phyloP scores from a whole-genome alignment of 64 coral and sea anemone genomes.

The Actinia tenebrosa region DNA sequence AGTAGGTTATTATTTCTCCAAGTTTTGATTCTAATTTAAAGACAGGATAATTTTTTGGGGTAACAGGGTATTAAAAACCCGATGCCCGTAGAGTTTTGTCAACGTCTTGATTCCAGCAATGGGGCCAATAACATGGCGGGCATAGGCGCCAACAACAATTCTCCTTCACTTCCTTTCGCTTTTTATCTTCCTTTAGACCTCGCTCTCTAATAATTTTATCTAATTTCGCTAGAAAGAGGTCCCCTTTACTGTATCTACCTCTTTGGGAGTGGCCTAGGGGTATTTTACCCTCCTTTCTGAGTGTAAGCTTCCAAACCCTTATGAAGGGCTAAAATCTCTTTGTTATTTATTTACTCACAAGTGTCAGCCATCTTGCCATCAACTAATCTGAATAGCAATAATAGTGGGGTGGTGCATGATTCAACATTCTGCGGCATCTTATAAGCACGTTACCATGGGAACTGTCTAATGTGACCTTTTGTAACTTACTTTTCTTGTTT shows the following conservation, averaged over 20 bases:
- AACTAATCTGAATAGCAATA: background rate
- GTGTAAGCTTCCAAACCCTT: background rate
- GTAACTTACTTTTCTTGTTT: background rate
- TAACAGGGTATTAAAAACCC: conserved; percentile 9
- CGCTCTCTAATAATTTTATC: background rate
- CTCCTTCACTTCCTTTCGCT: conserved; percentile 9
- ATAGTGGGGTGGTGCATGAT: conserved; percentile 8
- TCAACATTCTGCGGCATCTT: background rate
- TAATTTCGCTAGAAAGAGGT: background rate
- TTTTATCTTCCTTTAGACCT: background rate
- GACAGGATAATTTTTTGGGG: background rate
- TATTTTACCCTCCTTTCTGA: conserved; percentile 29
- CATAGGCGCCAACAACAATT: conserved; percentile 30
- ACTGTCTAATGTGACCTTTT: conserved; percentile 16
- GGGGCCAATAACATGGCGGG: conserved; percentile 18
- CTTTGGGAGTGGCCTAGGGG: conserved; percentile 30
- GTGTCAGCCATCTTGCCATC: conserved; percentile 22
- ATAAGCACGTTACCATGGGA: conserved; percentile 7
- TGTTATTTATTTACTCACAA: background rate
- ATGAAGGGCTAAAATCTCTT: background rate
- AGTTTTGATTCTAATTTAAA: background rate
- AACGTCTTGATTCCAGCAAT: background rate
- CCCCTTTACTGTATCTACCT: background rate
- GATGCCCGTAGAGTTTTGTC: background rate
- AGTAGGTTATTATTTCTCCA: conserved; percentile 45